Evolutionary conservation across 92 coral and sea anemone genomes (phyloP), one percentile per base, ranked within the genome.

Genomic region (Siderastrea siderea): DNA sequence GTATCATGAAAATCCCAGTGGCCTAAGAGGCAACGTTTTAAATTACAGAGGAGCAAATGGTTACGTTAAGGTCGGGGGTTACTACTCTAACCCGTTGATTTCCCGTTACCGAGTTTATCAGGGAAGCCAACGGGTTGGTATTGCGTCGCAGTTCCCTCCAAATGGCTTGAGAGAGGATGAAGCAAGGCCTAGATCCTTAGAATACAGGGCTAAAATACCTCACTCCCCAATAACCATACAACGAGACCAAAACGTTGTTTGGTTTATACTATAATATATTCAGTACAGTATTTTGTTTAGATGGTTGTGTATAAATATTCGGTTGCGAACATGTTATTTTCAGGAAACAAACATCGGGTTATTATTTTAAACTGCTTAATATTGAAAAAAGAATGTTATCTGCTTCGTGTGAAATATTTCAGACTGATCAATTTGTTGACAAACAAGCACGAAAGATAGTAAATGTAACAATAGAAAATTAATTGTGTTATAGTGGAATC

Each of bases 181-280:
- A 63, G 85, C 51, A 46, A 78, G 86, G 52, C 63, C 84, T 8
- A 84, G 69, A 66, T 45, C 86, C 0, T 26, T 62, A 47, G 81
- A 62, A 3, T 82, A 70, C 70, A 65, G 92, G 69, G 86, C 70
- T 49, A 72, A 87, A 63, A 87, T 82, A 44, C 89, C 89, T 46
- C 76, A 16, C 5, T n/a, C 15, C 16, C 46, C 68, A 14, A 26
- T 73, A 15, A 51, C 7, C 4, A 73, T 73, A 45, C 52, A 73
- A 53, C 45, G 46, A 50, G 47, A 17, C 13, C 6, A 73, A 5
- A 73, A 73, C 17, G 78, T 73, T 73, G 54, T 73, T 51, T 73
- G 78, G 78, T 51, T 73, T 48, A 6, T 73, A 16, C 16, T 52
- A n/a, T 73, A 13, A 52, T 48, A 45, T n/a, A 26, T 26, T 26